phyloP scores from a whole-genome alignment of 1,140 invertebrate genomes.

The Polyergus mexicanus region DNA sequence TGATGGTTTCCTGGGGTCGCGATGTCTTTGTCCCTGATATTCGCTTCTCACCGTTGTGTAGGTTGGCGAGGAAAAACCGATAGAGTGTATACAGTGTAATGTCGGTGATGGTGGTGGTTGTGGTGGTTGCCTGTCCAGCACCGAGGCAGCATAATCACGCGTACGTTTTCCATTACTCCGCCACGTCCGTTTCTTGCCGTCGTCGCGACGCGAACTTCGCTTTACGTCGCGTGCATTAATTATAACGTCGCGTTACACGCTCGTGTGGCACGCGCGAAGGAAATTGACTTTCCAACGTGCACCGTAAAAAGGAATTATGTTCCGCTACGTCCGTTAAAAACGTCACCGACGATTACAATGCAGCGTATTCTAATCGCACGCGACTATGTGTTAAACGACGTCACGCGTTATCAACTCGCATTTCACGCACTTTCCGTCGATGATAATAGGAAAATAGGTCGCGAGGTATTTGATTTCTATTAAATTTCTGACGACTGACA shows the following conservation, averaged over 20 bases:
- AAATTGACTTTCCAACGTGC: conserved; percentile 53
- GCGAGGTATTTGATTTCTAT: conserved; percentile 3
- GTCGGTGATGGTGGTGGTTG: conserved; percentile 4
- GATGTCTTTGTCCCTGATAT: conserved; percentile 79
- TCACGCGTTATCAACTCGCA: conserved; percentile 4
- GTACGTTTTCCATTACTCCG: conserved; percentile 61
- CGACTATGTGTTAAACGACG: conserved; percentile 12
- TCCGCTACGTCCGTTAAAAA: conserved; percentile 18
- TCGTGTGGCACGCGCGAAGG: conserved; percentile 46
- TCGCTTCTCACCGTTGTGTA: conserved; percentile 60
- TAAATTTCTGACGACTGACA: not conserved
- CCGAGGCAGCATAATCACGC: conserved; percentile 72
- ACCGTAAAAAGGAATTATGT: conserved; percentile 65
- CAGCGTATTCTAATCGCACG: conserved; percentile 26
- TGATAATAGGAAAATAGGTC: not conserved
- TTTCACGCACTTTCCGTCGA: not conserved
- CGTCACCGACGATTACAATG: conserved; percentile 26
- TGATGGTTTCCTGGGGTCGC: conserved; percentile 78
- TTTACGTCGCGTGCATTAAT: conserved; percentile 67
- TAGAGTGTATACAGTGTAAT: not conserved
- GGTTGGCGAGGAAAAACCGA: conserved; percentile 13
- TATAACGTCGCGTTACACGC: conserved; percentile 66
- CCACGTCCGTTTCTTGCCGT: conserved; percentile 54
- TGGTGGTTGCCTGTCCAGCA: conserved; percentile 69
- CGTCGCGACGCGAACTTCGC: conserved; percentile 39